Evolutionary conservation across 2,797 vertebrate genomes (phyloP).

Genomic region (Anas georgica): DNA sequence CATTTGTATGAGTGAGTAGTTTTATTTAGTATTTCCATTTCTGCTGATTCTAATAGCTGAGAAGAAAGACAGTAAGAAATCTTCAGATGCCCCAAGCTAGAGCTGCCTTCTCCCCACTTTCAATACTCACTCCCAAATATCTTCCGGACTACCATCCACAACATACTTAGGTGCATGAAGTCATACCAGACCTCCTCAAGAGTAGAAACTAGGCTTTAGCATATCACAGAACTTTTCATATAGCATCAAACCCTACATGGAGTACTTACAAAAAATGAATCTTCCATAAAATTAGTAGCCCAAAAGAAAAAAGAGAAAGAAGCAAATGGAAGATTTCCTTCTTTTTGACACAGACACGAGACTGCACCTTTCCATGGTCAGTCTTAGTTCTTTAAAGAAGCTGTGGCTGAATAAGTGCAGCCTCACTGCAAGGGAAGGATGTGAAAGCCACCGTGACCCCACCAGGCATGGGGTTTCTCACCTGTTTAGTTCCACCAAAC

Average conservation of each 20-base stretch:
- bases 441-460: not conserved
- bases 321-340: not conserved
- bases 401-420: not conserved
- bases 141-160: not conserved
- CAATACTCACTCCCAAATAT: rapidly evolving
- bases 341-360: not conserved
- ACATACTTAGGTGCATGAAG: not conserved
- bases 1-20: not conserved
- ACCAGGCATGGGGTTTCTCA: not conserved
- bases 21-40: not conserved
- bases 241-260: not conserved
- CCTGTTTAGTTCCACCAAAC: not conserved
- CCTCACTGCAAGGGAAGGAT: not conserved
- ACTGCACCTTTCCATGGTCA: not conserved
- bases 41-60: not conserved
- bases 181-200: not conserved
- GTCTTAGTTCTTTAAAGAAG: not conserved
- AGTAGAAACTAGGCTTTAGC: not conserved
- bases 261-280: not conserved
- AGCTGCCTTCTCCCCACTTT: not conserved
- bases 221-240: not conserved
- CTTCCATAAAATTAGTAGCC: not conserved
- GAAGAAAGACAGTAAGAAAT: not conserved
- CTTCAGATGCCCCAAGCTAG: not conserved
- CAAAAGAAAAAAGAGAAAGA: not conserved